Conservation (phyloP, 2,888 invertebrate species). For the Lepidonotus clava region DNA sequence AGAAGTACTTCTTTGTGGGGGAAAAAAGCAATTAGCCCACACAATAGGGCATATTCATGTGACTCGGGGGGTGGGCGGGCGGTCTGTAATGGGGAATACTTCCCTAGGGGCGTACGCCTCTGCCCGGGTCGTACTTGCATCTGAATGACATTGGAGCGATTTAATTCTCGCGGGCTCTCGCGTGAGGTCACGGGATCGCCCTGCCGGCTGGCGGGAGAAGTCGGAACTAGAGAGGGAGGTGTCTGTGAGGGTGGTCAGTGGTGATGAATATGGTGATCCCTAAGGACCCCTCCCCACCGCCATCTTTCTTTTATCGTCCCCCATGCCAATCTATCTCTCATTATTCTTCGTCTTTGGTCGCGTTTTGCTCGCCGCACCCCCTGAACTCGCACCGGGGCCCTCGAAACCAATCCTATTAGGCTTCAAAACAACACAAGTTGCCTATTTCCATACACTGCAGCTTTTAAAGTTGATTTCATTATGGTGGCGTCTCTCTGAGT, state of each 20-base stretch:
- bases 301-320: too few species aligned
- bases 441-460: too few species aligned
- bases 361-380: too few species aligned
- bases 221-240: neutral
- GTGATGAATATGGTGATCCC: too few species aligned
- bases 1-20: neutral
- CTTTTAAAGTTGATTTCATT: too few species aligned
- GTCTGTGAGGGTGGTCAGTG: neutral
- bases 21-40: neutral
- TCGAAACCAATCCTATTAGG: too few species aligned
- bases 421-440: too few species aligned
- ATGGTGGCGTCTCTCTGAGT: too few species aligned
- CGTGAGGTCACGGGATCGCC: neutral
- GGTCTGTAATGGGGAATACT: neutral
- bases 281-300: too few species aligned
- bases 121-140: neutral
- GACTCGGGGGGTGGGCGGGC: too few species aligned
- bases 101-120: neutral
- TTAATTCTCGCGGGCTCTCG: neutral
- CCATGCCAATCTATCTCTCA: neutral
- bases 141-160: neutral
- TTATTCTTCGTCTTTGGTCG: neutral
- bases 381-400: too few species aligned
- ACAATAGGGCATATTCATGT: slow-evolving; percentile 2
- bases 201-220: neutral